Conservation (phyloP, 2,888 invertebrate species). For the Tetropium fuscum region DNA sequence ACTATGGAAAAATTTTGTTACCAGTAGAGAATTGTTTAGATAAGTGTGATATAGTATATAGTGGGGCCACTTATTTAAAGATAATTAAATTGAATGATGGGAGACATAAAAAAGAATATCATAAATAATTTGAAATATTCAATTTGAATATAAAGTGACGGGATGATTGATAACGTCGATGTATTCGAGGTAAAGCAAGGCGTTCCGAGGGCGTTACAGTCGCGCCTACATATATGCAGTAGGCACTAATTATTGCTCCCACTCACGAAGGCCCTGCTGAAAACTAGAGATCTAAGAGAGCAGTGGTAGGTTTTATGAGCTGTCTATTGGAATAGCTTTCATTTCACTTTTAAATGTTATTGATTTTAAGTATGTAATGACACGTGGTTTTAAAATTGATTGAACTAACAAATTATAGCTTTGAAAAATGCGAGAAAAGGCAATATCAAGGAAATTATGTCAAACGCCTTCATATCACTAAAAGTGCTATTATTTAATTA, state of each 20-base stretch:
- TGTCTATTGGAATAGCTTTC: too few species aligned
- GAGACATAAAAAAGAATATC: constrained; percentile 21
- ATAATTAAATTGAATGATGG: neutral
- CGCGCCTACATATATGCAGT: constrained; percentile 43
- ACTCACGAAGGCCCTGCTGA: constrained; percentile 36
- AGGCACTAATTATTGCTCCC: constrained; percentile 50
- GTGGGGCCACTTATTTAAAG: neutral
- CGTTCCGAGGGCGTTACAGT: constrained; percentile 42
- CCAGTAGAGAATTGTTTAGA: too few species aligned
- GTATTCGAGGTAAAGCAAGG: constrained; percentile 35
- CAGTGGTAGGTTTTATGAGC: neutral
- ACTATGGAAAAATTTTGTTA: too few species aligned
- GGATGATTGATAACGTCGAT: constrained; percentile 27
- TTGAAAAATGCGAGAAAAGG: too few species aligned
- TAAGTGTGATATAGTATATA: neutral
- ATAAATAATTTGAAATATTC: constrained; percentile 26
- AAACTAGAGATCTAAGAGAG: constrained; percentile 4
- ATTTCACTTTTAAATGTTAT: too few species aligned
- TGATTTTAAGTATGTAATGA: too few species aligned
- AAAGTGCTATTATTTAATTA: too few species aligned
- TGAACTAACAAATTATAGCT: too few species aligned
- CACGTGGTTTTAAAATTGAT: too few species aligned
- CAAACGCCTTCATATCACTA: too few species aligned
- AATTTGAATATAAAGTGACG: constrained; percentile 31
- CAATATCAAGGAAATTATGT: too few species aligned